A percentile compares a stretch with the other conserved stretches of the same genome.
These are phyloP conservation scores for Pycnonotus jocosus DNA, from an alignment of 2,113 vertebrate genomes.

Conservation along the genomic window DNA sequence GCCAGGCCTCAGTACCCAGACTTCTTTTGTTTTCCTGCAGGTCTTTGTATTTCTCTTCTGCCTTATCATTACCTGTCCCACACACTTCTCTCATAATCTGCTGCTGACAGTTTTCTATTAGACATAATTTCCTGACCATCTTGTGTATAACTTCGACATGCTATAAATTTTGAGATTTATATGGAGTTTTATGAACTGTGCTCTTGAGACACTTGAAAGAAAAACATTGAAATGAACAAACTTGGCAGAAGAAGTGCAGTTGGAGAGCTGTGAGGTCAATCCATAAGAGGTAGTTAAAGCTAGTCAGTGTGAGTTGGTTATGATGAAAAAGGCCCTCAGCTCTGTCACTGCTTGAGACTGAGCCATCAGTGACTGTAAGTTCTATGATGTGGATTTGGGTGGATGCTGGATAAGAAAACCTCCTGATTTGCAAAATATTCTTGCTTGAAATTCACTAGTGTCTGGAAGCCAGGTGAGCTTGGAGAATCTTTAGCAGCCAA, in stretches of 20 bases:
- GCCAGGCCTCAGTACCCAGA: background rate
- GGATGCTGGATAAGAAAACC: background rate
- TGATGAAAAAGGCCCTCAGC: background rate
- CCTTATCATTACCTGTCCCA: background rate
- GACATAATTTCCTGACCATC: constrained; percentile 50
- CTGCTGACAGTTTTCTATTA: constrained; percentile 51
- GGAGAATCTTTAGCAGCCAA: background rate
- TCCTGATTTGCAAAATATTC: background rate
- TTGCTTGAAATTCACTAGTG: background rate
- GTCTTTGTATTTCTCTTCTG: background rate
- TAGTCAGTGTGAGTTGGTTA: constrained; percentile 20
- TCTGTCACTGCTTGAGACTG: background rate
- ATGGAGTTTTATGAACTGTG: background rate
- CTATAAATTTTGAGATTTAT: constrained; percentile 53
- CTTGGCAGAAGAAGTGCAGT: constrained; percentile 28
- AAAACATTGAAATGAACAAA: background rate
- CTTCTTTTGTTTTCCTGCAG: background rate
- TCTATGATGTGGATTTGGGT: background rate
- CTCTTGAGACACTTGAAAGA: constrained; percentile 42
- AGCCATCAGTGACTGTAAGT: background rate
- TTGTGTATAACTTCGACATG: constrained; percentile 30
- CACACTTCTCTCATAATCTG: constrained; percentile 32
- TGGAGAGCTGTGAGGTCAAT: constrained; percentile 2
- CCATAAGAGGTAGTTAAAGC: background rate
- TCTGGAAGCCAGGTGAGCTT: background rate